Conservation (phyloP, 2,797 vertebrate species). For the Cetoscarus ocellatus region DNA sequence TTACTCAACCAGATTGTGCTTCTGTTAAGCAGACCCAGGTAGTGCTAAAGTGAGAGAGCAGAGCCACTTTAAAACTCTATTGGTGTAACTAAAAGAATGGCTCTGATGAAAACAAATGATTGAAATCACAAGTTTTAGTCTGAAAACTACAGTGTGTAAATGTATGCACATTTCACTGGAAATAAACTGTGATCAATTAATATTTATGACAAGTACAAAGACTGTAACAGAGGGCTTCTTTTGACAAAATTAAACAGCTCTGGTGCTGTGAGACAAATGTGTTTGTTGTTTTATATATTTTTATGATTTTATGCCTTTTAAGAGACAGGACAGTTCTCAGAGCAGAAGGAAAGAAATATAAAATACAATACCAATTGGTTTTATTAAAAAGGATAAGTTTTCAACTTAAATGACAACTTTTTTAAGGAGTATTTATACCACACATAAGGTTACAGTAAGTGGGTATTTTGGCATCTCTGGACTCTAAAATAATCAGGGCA, state of each 20-base stretch:
- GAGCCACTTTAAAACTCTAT: background rate
- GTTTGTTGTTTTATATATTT: too few relatives aligned
- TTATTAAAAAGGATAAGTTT: too few relatives aligned
- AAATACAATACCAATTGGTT: too few relatives aligned
- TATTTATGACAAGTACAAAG: background rate
- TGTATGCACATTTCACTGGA: background rate
- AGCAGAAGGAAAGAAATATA: too few relatives aligned
- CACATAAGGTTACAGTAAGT: too few relatives aligned
- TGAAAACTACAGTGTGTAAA: constrained; percentile 2
- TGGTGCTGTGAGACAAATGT: too few relatives aligned
- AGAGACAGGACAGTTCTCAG: too few relatives aligned
- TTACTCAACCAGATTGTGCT: constrained; percentile 8
- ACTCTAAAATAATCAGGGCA: background rate
- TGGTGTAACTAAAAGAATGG: background rate
- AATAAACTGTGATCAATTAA: constrained; percentile 12
- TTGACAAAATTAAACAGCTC: too few relatives aligned
- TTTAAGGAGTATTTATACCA: too few relatives aligned
- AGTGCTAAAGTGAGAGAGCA: constrained; percentile 16
- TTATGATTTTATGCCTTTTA: too few relatives aligned
- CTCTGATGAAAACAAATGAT: background rate
- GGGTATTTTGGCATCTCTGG: background rate
- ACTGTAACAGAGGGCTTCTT: too few relatives aligned
- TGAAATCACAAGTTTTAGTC: background rate
- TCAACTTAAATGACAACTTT: too few relatives aligned
- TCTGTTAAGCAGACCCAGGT: background rate